Evolutionary conservation across 2,888 invertebrate genomes (phyloP).

Genomic region (Tuberolachnus salignus): DNA sequence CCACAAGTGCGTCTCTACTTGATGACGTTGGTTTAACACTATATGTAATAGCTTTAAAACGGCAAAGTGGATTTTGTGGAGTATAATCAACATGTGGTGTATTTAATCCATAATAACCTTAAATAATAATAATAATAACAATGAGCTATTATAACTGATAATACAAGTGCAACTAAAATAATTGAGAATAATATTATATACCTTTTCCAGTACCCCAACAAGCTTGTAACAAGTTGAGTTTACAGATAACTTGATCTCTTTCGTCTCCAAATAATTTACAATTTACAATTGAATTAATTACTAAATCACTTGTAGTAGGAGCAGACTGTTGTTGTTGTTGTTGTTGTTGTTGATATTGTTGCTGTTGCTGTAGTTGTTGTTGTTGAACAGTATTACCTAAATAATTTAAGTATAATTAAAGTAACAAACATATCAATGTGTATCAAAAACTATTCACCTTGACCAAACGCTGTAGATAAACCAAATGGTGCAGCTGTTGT

Average conservation of each 20-base stretch:
- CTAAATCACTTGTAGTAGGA: slow-evolving; percentile 71
- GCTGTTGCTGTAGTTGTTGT: slow-evolving; percentile 57
- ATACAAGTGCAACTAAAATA: background rate
- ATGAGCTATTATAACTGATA: too few species aligned
- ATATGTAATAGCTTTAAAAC: slow-evolving; percentile 94
- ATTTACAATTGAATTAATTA: slow-evolving; percentile 77
- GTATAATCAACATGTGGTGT: slow-evolving; percentile 82
- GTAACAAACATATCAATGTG: slow-evolving; percentile 4
- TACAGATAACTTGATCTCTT: slow-evolving; percentile 87
- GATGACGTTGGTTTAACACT: slow-evolving; percentile 84
- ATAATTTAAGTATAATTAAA: slow-evolving; percentile 40
- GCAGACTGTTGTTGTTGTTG: slow-evolving; percentile 65
- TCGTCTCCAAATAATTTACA: slow-evolving; percentile 92
- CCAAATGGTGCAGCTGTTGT: slow-evolving; percentile 61
- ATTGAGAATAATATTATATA: slow-evolving; percentile 54
- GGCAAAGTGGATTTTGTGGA: slow-evolving; percentile 87
- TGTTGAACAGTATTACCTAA: slow-evolving; percentile 59
- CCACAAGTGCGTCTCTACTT: slow-evolving; percentile 90
- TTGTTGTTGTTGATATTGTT: slow-evolving; percentile 58
- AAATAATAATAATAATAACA: slow-evolving; percentile 18
- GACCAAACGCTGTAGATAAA: slow-evolving; percentile 57
- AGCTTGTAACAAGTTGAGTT: slow-evolving; percentile 94
- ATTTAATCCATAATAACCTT: slow-evolving; percentile 74
- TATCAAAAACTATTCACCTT: slow-evolving; percentile 51
- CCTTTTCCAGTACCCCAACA: slow-evolving; percentile 82